Conservation (phyloP, 2,888 invertebrate genomes). For the Trachelus iudaicus region DNA sequence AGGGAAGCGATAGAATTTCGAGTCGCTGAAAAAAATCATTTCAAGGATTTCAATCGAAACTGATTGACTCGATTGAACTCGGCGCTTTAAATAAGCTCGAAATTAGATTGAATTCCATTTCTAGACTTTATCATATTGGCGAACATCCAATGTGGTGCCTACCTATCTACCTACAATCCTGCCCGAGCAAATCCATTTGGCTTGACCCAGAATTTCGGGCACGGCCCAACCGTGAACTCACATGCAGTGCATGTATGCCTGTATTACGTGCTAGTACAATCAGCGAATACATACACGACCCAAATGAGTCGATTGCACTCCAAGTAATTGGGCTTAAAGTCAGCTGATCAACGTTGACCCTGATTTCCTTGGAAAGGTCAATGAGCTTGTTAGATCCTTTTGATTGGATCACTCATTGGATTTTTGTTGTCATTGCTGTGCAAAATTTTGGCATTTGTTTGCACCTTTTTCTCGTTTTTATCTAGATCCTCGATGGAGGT, state of each 20-base stretch:
- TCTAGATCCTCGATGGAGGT: too few relatives aligned
- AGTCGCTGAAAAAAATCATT: background rate
- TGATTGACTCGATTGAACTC: constrained; percentile 21
- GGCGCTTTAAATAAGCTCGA: constrained; percentile 36
- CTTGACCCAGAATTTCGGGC: constrained; percentile 44
- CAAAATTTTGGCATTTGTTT: too few relatives aligned
- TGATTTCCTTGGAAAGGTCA: background rate
- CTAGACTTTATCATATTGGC: constrained; percentile 38
- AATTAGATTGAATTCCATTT: constrained; percentile 44
- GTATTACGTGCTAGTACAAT: background rate
- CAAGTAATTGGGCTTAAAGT: background rate
- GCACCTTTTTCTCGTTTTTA: too few relatives aligned
- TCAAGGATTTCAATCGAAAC: constrained; percentile 10
- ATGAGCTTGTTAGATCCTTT: too few relatives aligned
- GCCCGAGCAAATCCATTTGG: constrained; percentile 38
- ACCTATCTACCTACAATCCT: background rate
- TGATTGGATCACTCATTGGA: too few relatives aligned
- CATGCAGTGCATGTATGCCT: background rate
- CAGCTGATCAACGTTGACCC: background rate
- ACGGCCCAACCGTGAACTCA: constrained; percentile 10
- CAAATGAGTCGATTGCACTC: background rate
- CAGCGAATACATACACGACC: background rate
- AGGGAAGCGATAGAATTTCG: background rate
- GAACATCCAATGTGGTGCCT: constrained; percentile 36
- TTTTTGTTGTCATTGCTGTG: too few relatives aligned